phyloP scores from a whole-genome alignment of 2,797 vertebrate species.

The Artibeus lituratus region DNA sequence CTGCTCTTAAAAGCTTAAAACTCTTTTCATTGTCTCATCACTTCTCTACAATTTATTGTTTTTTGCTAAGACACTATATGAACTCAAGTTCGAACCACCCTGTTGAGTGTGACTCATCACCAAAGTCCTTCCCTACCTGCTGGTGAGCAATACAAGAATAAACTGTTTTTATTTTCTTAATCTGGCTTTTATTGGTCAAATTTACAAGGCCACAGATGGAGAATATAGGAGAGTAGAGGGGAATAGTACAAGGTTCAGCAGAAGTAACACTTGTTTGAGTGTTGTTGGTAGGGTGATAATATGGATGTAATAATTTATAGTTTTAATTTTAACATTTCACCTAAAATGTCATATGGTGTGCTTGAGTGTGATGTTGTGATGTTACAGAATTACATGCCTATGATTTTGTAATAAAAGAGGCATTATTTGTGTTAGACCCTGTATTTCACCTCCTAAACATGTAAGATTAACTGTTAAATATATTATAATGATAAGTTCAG shows the following conservation, averaged over 20 bases:
- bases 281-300: too few relatives aligned
- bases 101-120: not conserved
- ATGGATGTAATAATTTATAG: too few relatives aligned
- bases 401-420: too few relatives aligned
- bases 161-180: not conserved
- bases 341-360: too few relatives aligned
- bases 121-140: not conserved
- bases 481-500: not conserved
- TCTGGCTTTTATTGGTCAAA: not conserved
- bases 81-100: not conserved
- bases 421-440: too few relatives aligned
- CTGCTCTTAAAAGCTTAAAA: not conserved
- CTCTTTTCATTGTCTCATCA: not conserved
- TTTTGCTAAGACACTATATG: not conserved
- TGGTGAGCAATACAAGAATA: not conserved
- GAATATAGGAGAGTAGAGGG: not conserved
- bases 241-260: not conserved
- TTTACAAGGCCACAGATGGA: not conserved
- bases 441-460: not conserved
- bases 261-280: too few relatives aligned
- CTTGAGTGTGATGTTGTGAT: too few relatives aligned
- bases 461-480: not conserved
- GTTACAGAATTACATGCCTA: too few relatives aligned
- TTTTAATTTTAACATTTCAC: too few relatives aligned
- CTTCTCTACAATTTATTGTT: not conserved